These are phyloP conservation scores for Lepus europaeus DNA, from an alignment of 2,113 vertebrate genomes.

Conservation along the genomic window DNA sequence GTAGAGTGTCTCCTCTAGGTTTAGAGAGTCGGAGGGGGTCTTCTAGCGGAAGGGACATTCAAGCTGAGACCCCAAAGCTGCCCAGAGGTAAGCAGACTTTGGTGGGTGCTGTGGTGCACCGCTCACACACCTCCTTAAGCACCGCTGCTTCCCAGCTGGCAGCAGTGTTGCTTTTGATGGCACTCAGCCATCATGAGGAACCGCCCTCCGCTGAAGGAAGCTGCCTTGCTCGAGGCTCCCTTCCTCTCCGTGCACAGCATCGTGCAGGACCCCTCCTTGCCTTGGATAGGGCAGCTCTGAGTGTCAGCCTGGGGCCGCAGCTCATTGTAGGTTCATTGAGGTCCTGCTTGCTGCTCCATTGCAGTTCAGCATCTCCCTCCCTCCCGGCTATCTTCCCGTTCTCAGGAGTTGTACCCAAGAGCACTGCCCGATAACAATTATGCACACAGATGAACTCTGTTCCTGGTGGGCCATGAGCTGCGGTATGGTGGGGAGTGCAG, in stretches of 20 bases:
- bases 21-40: neutral
- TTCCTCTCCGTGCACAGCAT: neutral
- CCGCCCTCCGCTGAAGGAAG: neutral
- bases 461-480: neutral
- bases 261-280: neutral
- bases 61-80: neutral
- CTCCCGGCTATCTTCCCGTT: neutral
- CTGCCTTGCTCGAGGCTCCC: neutral
- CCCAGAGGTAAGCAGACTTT: neutral
- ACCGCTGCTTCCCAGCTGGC: neutral
- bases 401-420: neutral
- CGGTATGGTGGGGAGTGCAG: neutral
- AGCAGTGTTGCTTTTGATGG: neutral
- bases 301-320: neutral
- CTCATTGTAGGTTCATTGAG: neutral
- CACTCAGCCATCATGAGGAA: neutral
- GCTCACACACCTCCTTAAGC: neutral
- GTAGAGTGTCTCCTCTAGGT: neutral
- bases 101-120: neutral
- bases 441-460: neutral
- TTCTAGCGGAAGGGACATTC: neutral
- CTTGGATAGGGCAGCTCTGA: neutral
- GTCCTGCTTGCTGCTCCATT: neutral
- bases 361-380: neutral
- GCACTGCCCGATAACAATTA: neutral